Evolutionary conservation across 30 jellyfish, hydroid and myxozoan species (phyloP).

Genomic region (Cassiopea andromeda): DNA sequence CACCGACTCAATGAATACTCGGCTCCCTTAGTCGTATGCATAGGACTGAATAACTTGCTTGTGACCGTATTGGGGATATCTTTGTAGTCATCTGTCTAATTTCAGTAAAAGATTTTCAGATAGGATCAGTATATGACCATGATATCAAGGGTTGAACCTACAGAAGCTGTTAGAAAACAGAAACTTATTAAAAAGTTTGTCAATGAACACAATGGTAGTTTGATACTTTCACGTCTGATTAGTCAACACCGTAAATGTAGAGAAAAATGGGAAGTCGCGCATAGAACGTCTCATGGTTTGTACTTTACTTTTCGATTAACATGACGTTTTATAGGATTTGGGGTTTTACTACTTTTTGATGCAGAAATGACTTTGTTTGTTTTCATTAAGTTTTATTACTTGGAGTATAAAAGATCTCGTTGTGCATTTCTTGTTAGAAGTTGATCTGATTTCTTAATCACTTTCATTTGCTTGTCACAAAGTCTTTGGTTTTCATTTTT

Average conservation of each 20-base stretch:
- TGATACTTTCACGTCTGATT: slow-evolving; percentile 23
- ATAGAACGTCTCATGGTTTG: slow-evolving; percentile 52
- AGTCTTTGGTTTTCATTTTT: too few relatives aligned
- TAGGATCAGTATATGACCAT: background rate
- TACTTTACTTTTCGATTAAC: background rate
- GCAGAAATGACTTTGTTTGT: too few relatives aligned
- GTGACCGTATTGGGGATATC: slow-evolving; percentile 12
- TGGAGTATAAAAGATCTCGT: too few relatives aligned
- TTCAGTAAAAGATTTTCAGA: background rate
- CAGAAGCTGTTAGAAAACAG: background rate
- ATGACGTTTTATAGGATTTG: too few relatives aligned
- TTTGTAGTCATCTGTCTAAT: background rate
- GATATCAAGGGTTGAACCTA: background rate
- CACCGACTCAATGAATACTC: slow-evolving; percentile 3
- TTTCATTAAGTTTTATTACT: too few relatives aligned
- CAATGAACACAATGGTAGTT: slow-evolving; percentile 27
- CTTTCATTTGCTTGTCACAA: too few relatives aligned
- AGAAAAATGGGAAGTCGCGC: slow-evolving; percentile 22
- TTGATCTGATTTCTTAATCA: too few relatives aligned
- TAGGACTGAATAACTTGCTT: background rate
- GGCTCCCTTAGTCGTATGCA: background rate
- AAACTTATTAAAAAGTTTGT: slow-evolving; percentile 16
- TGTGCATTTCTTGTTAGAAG: too few relatives aligned
- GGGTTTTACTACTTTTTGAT: too few relatives aligned
- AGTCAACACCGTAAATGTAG: slow-evolving; percentile 31